These are phyloP conservation scores for Philaenus spumarius DNA, from an alignment of 1,140 invertebrate genomes.

Conservation along the genomic window DNA sequence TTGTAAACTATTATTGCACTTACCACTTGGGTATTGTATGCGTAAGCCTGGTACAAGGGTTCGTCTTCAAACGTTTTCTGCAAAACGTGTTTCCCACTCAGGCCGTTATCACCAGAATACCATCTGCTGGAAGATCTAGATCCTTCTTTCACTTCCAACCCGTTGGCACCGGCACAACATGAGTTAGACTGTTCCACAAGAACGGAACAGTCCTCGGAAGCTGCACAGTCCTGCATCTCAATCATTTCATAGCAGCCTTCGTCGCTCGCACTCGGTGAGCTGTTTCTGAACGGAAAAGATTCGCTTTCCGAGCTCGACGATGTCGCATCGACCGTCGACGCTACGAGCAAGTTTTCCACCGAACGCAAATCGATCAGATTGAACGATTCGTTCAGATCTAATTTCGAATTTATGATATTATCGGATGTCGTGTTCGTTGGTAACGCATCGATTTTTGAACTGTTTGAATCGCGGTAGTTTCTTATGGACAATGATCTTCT, in stretches of 20 bases:
- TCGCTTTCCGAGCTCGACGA: neutral
- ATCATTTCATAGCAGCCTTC: slow-evolving; percentile 3
- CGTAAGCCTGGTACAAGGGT: slow-evolving; percentile 1
- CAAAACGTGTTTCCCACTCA: neutral
- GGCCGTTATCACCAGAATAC: no score
- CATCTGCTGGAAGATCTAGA: no score
- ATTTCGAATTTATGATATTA: no score
- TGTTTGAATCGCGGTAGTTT: no score
- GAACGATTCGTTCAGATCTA: neutral
- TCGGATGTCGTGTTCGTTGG: neutral
- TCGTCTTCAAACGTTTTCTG: slow-evolving; percentile 4
- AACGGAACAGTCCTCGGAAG: no score
- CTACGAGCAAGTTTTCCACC: neutral
- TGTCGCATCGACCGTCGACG: neutral
- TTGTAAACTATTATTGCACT: no score
- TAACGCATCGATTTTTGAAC: no score
- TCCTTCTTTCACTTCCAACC: no score
- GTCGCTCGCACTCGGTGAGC: neutral
- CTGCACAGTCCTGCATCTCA: neutral
- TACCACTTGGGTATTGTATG: no score
- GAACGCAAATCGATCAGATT: slow-evolving; percentile 4
- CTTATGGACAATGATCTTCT: no score
- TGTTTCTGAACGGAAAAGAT: neutral
- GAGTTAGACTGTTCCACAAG: no score
- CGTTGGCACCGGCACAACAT: no score